Conservation (phyloP, 1,140 invertebrate genomes). For the Cydia pomonella region DNA sequence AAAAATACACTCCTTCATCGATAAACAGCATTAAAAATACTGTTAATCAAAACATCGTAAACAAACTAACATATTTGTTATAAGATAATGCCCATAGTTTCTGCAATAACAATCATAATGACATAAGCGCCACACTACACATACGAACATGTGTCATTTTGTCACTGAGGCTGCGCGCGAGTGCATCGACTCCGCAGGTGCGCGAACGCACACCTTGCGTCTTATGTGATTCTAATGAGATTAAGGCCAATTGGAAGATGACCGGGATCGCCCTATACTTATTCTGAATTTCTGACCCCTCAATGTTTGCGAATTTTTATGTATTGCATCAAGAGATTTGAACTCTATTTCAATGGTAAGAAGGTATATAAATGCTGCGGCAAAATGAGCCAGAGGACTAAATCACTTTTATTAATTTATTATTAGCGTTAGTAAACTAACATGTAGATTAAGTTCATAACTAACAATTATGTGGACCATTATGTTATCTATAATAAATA, state of each 20-base stretch:
- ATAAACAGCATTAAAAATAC: no score
- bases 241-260: constrained; percentile 30
- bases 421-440: no score
- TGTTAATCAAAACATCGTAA: background rate
- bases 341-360: background rate
- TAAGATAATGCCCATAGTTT: constrained; percentile 1
- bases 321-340: background rate
- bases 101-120: background rate
- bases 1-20: no score
- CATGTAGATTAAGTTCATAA: no score
- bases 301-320: background rate
- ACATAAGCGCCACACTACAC: background rate
- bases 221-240: constrained; percentile 33
- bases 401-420: no score
- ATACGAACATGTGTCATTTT: background rate
- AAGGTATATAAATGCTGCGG: no score
- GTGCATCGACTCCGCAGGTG: constrained; percentile 64
- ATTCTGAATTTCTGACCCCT: background rate
- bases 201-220: constrained; percentile 44
- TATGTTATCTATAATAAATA: no score
- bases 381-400: no score
- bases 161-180: constrained; percentile 28
- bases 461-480: no score
- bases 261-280: constrained; percentile 3
- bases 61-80: constrained; percentile 2